Evolutionary conservation across 2,888 invertebrate species (phyloP), one percentile per base, ranked within the genome.

Genomic region (Phania funesta): DNA sequence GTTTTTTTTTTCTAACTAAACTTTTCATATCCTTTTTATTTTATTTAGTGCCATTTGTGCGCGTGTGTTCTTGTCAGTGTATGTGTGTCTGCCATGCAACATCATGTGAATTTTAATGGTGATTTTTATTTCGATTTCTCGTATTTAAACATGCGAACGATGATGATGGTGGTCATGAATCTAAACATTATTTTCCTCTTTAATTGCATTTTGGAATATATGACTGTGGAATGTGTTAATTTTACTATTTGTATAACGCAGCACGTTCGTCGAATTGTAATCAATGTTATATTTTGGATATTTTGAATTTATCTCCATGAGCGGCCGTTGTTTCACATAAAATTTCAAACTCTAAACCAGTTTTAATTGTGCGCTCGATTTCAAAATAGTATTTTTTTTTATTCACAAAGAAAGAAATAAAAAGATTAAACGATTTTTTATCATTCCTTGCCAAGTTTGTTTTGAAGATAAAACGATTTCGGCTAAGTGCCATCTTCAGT

Each of bases 21-120:
- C n/a, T 76, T 71, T 64, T 65, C 41, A 32, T 26, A 54, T 65
- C 32, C 41, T 44, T 58, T 62, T 32, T 20, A 9, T 24, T 70
- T 38, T 38, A 4, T 44, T 60, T 54, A 13, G 4, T 71, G 5
- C 1, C 44, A 0, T 32, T 11, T 26, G 3, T 48, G 20, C 32
- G 38, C 16, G 7, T 22, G 11, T 32, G 18, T 62, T 18, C 2
- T 1, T 26, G 38, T 41, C 38, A 38, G n/a, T 44, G 38, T 22
- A 3, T 22, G 11, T 32, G 18, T 62, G 29, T 6, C 2, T 26
- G 38, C 48, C 38, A 38, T 83, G 84, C 85, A 85, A 86, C 87
- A 86, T 84, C 84, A 81, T 84, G 82, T 87, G 87, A 86, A 87
- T 87, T 86, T 85, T 87, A 87, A 87, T 87, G 85, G 79, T 73